Conservation (phyloP, 2,113 vertebrate species). For the Neofelis nebulosa region DNA sequence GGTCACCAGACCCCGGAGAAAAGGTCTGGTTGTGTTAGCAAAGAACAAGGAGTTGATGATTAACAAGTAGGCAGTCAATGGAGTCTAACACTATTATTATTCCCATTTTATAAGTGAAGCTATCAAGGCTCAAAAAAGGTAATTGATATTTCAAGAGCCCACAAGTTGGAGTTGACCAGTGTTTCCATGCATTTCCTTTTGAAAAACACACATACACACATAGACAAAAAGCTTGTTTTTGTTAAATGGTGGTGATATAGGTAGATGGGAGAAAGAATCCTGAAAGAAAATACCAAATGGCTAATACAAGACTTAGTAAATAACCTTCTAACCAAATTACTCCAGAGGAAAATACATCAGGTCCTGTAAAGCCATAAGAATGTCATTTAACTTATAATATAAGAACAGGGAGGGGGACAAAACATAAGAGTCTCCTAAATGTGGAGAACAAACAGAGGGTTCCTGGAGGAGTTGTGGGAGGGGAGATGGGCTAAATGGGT, state of each 20-base stretch:
- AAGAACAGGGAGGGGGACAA: no score
- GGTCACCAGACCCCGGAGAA: neutral
- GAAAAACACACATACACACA: neutral
- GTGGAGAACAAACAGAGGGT: no score
- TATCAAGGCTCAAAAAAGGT: neutral
- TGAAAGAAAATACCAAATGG: conserved; percentile 6
- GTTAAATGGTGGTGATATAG: neutral
- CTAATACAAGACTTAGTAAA: neutral
- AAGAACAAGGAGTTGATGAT: neutral
- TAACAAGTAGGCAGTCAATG: neutral
- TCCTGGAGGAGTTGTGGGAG: no score
- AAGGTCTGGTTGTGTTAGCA: neutral
- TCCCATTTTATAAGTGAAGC: neutral
- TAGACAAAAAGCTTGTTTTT: neutral
- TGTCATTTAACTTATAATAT: conserved; percentile 1
- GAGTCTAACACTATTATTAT: neutral
- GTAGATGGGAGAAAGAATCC: neutral
- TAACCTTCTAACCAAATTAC: conserved; percentile 30
- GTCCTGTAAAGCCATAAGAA: neutral
- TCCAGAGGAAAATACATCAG: conserved; percentile 24
- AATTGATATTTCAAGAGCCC: neutral
- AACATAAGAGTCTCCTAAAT: no score
- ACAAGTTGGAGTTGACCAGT: neutral
- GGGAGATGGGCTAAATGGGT: no score
- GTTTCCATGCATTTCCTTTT: neutral